phyloP scores from a whole-genome alignment of 2,888 invertebrate species.

The Acleris cristana region DNA sequence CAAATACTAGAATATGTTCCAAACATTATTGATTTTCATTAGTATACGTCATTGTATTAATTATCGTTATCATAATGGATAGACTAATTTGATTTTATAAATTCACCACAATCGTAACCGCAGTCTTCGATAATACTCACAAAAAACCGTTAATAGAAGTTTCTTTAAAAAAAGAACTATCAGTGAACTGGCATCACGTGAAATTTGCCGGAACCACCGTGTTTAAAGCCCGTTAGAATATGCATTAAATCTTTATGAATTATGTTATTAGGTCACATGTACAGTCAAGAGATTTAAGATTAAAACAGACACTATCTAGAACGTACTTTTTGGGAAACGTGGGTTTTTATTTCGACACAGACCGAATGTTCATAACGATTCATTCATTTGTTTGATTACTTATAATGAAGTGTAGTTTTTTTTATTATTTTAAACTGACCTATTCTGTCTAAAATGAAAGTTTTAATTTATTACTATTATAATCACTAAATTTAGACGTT shows the following conservation, averaged over 20 bases:
- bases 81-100: not conserved
- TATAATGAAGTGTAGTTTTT: no score
- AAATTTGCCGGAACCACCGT: constrained; percentile 28
- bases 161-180: constrained; percentile 13
- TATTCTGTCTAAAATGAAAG: no score
- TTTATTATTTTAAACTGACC: no score
- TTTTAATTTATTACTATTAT: no score
- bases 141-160: constrained; percentile 19
- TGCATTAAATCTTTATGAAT: constrained; percentile 12
- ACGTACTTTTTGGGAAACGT: not conserved
- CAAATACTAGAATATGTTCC: no score
- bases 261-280: constrained; percentile 12
- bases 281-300: constrained; percentile 2
- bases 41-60: no score
- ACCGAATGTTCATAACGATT: constrained; percentile 3
- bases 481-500: no score
- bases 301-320: not conserved
- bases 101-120: not conserved
- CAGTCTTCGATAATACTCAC: constrained; percentile 8
- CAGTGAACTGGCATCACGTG: constrained; percentile 6
- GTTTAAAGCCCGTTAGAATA: constrained; percentile 10
- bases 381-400: no score
- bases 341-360: not conserved
- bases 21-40: no score
- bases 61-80: no score